Evolutionary conservation across 2,888 invertebrate genomes (phyloP).

Genomic region (Adineta ricciae): DNA sequence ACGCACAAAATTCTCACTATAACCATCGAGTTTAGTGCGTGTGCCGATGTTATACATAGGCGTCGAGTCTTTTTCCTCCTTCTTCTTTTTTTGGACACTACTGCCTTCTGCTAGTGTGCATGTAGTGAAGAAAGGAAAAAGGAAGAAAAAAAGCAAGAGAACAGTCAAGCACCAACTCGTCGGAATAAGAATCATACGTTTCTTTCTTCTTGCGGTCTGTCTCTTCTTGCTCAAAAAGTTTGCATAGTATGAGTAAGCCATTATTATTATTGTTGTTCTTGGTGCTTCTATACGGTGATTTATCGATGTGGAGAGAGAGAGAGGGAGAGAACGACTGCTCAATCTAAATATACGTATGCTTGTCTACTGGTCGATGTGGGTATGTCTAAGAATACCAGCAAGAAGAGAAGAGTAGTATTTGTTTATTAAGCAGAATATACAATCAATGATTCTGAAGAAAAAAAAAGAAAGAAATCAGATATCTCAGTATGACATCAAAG

Average conservation of each 20-base stretch:
- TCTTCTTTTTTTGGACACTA: background rate
- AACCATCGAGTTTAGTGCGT: background rate
- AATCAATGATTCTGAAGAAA: background rate
- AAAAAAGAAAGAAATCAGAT: background rate
- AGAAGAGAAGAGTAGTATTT: background rate
- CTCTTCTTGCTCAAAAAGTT: background rate
- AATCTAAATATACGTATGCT: background rate
- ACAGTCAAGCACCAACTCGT: background rate
- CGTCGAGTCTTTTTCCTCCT: background rate
- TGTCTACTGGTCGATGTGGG: background rate
- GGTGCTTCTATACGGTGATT: background rate
- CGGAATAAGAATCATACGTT: background rate
- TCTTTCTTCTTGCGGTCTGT: background rate
- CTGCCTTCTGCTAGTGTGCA: background rate
- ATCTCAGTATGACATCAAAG: background rate
- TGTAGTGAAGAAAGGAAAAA: background rate
- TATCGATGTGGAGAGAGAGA: background rate
- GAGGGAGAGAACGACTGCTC: background rate
- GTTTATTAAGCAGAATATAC: background rate
- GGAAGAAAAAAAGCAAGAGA: background rate
- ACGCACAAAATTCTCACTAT: background rate
- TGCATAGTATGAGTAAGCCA: background rate
- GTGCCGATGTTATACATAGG: background rate
- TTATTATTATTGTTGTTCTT: background rate
- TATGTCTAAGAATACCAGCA: background rate